Evolutionary conservation across 2,797 vertebrate species (phyloP), one percentile per base, ranked within the genome.

Genomic region (Hafferia zeledoni): DNA sequence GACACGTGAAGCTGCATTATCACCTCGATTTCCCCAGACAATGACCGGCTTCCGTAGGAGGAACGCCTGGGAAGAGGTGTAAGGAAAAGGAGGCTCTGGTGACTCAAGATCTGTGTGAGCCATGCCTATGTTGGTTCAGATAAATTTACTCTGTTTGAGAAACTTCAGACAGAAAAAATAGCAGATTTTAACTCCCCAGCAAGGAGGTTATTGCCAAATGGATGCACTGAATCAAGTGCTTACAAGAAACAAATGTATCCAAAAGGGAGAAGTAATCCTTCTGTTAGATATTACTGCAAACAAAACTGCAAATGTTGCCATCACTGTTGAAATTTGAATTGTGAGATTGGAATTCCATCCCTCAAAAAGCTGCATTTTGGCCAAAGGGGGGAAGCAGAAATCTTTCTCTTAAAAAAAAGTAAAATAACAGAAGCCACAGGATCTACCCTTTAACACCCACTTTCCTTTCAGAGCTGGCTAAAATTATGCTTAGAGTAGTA

Each of bases 181-280:
- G 63, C 50, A 84, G 70, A 70, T 47, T 79, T 27, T 64, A 84
- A 74, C 39, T 91, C 82, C 74, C 71, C 44, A 31, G 1, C 2
- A 2, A 94, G 64, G 53, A 3, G 5, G 63, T 81, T 39, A 39
- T 46, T 91, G 93, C 90, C 94, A 95, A 80, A 89, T 63, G 83
- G 63, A 95, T 88, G 63, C 52, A 19, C 63, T 1, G 17, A 85
- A 88, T 84, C 80, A 53, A 59, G 77, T 0, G 0, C 71, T 84
- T 75, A 80, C 41, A 79, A 94, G 83, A 94, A 91, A 82, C 77
- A 94, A 96, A 74, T 33, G 27, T 72, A 53, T 88, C 70, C 27
- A 72, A 94, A 43, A 65, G 87, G 70, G 83, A 91, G 30, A 88
- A 91, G 77, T 84, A 93, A 79, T 87, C 85, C 49, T 88, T 75